These are phyloP conservation scores for Linnaemya tessellans DNA, from an alignment of 2,888 invertebrate species.

Conservation along the genomic window DNA sequence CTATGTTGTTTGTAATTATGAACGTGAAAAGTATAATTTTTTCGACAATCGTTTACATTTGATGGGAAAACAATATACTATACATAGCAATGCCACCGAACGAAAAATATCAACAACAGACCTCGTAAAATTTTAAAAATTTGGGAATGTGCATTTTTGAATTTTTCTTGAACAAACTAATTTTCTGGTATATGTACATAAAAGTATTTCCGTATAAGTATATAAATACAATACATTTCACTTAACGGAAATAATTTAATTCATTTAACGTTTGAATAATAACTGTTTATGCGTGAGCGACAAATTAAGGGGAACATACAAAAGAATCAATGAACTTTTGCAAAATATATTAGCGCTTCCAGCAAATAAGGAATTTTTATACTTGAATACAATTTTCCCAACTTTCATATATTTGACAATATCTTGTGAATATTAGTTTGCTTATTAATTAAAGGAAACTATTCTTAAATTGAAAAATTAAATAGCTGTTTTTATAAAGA, in stretches of 20 bases:
- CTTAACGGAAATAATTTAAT: constrained; percentile 66
- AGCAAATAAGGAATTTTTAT: not conserved
- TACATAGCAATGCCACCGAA: too few relatives aligned
- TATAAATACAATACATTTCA: constrained; percentile 35
- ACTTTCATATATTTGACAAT: not conserved
- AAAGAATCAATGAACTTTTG: constrained; percentile 61
- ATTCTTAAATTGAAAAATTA: too few relatives aligned
- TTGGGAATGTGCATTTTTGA: not conserved
- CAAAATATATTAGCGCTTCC: not conserved
- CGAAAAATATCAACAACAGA: too few relatives aligned
- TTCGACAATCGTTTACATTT: too few relatives aligned
- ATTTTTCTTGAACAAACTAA: not conserved
- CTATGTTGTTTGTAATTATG: too few relatives aligned
- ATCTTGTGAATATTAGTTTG: not conserved
- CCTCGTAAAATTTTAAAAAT: too few relatives aligned
- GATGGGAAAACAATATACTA: too few relatives aligned
- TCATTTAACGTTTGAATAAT: constrained; percentile 53
- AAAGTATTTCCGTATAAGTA: not conserved
- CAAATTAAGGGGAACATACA: constrained; percentile 14
- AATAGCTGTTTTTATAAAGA: too few relatives aligned
- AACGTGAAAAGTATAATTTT: too few relatives aligned
- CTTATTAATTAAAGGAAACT: too few relatives aligned
- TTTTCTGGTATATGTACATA: not conserved
- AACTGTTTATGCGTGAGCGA: not conserved
- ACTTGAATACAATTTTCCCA: not conserved